These are phyloP conservation scores for Ispidina picta DNA, from an alignment of 2,797 vertebrate genomes.

Conservation along the genomic window DNA sequence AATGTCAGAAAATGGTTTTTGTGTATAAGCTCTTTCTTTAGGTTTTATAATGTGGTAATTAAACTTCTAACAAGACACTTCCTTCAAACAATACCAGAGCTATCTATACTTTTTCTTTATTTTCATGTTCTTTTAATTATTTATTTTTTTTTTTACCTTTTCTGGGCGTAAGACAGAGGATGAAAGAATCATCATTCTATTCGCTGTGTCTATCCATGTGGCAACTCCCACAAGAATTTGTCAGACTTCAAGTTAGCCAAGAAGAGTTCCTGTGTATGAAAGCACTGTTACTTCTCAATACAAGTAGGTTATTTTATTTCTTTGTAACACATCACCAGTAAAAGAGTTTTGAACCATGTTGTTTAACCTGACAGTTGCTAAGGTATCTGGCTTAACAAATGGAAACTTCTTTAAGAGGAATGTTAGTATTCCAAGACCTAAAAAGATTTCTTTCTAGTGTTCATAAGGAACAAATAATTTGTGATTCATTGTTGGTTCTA, in stretches of 20 bases:
- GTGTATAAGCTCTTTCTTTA: background rate
- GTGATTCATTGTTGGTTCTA: background rate
- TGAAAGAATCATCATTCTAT: constrained; percentile 93
- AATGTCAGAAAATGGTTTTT: background rate
- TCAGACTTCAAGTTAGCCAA: constrained; percentile 90
- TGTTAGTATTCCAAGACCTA: background rate
- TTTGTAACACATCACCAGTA: background rate
- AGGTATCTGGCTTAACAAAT: background rate
- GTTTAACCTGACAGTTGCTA: background rate
- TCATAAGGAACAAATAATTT: background rate
- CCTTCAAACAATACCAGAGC: background rate
- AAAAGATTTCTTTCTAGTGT: background rate
- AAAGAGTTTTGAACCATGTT: background rate
- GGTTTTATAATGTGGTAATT: background rate
- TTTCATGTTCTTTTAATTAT: background rate
- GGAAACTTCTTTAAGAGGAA: background rate
- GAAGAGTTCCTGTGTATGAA: constrained; percentile 99
- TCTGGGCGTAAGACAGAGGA: constrained; percentile 85
- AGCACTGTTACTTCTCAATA: constrained; percentile 93
- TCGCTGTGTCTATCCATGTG: constrained; percentile 94
- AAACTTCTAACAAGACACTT: background rate
- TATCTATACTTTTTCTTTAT: background rate
- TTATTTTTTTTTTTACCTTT: background rate
- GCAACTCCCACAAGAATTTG: constrained; percentile 95
- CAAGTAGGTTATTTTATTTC: constrained; percentile 82